Evolutionary conservation across 2,888 invertebrate genomes (phyloP), one percentile per base, ranked within the genome.

Genomic region (Epirrhoe tristata): DNA sequence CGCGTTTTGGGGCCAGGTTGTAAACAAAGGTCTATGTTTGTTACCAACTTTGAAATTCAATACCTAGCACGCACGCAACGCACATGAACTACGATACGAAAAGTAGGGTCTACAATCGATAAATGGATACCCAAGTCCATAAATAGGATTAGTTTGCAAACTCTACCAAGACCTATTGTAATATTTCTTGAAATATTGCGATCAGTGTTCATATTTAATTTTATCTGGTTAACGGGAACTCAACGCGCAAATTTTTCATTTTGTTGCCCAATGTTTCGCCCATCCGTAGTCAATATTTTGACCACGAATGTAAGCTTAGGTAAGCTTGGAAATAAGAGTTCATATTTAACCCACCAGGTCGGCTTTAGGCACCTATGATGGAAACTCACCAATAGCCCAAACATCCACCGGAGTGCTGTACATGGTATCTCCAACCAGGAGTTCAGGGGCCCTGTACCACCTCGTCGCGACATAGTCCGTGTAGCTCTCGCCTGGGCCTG

Each of bases 391-490:
- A 76, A 99, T 98, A 58, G 99, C 99, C 99, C 99, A 99, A 5
- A 99, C 98, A 88, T 99, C 99, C 0, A 99, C 98, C 0, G 98
- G 97, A 0, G 97, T 96, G 71, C 97, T 96, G 81, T 98, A 98
- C 88, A 97, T 96, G 16, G 98, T 98, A 89, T 99, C 99, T 0
- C 99, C 99, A 0, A 99, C 99, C 55, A 99, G 94, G 31, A 99
- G 94, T 87, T 99, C 99, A 0, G 99, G 99, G 5, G 99, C 98
- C 69, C 99, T 95, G 93, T 99, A 99, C 99, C 99, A 99, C 62
- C 99, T 95, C 46, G 99, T 99, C 53, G 99, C 99, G 74, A 99
- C 99, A 89, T 99, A 99, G 91, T 99, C 99, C 61, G 99, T 99
- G 89, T 99, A 99, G 87, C 98, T 98, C 94, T 99, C 99, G 0